Conservation (phyloP, 2,797 vertebrate species). For the Karalla daura region DNA sequence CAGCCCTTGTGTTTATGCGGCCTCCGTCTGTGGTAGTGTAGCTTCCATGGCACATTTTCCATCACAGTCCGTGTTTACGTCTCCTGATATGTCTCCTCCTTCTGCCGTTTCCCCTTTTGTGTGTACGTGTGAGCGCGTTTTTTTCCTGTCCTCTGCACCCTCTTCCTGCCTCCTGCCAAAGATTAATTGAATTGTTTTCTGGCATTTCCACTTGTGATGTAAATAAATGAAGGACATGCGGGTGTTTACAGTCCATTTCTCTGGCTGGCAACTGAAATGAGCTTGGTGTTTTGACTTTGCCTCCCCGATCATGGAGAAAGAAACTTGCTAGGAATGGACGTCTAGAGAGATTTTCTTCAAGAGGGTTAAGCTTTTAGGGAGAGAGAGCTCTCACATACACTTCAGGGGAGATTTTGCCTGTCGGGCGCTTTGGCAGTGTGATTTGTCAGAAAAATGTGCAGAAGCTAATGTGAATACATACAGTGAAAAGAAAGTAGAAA, state of each 20-base stretch:
- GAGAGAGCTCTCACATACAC: slow-evolving; percentile 4
- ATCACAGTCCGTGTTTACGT: slow-evolving; percentile 55
- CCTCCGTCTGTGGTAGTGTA: slow-evolving; percentile 25
- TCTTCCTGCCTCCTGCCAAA: slow-evolving; percentile 50
- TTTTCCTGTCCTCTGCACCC: slow-evolving; percentile 42
- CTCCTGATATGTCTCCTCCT: slow-evolving; percentile 32
- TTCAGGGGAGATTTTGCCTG: slow-evolving; percentile 14
- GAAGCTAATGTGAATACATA: slow-evolving; percentile 17
- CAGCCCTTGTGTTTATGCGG: slow-evolving; percentile 45
- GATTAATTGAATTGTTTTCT: slow-evolving; percentile 75
- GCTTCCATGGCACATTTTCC: slow-evolving; percentile 43
- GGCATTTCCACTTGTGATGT: slow-evolving; percentile 51
- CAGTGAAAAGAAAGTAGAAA: slow-evolving; percentile 2
- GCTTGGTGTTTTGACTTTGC: slow-evolving; percentile 54
- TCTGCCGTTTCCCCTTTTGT: neutral
- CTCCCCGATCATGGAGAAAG: slow-evolving; percentile 33
- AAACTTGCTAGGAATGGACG: slow-evolving; percentile 27
- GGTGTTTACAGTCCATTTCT: slow-evolving; percentile 67
- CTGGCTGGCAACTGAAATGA: slow-evolving; percentile 49
- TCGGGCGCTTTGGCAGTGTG: slow-evolving; percentile 3
- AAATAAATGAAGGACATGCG: slow-evolving; percentile 58
- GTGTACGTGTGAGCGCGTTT: slow-evolving; percentile 41
- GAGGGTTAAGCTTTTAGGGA: slow-evolving; percentile 14
- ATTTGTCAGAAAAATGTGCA: slow-evolving; percentile 20
- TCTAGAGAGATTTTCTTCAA: slow-evolving; percentile 22